Conservation (phyloP, 2,797 vertebrate species). For the Cercopithecus hamlyni region DNA sequence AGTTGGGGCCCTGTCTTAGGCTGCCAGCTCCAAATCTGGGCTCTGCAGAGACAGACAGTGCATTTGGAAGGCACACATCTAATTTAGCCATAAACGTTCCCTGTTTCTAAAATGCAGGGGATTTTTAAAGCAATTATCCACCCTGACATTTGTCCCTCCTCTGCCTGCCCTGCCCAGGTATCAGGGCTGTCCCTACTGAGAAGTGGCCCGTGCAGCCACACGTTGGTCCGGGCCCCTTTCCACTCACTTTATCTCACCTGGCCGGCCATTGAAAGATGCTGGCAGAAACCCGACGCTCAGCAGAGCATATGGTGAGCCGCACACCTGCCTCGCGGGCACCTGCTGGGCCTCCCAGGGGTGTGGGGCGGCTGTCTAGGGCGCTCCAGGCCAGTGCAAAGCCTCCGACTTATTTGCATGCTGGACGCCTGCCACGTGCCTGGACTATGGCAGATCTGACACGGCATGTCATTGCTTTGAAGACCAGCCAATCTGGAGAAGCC, state of each 20-base stretch:
- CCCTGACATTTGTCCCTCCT: not conserved
- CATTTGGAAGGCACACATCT: not conserved
- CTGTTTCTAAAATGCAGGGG: not conserved
- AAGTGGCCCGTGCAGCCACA: not conserved
- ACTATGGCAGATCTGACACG: constrained; percentile 73
- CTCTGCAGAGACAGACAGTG: not conserved
- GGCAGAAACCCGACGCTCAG: constrained; percentile 72
- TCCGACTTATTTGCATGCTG: constrained; percentile 82
- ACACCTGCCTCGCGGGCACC: constrained; percentile 92
- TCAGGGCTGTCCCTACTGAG: not conserved
- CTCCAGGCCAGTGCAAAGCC: constrained; percentile 78
- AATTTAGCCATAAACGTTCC: not conserved
- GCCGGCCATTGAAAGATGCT: constrained; percentile 79
- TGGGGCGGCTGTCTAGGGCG: constrained; percentile 49
- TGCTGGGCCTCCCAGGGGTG: constrained; percentile 83
- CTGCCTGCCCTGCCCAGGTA: not conserved
- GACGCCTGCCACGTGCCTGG: constrained; percentile 79
- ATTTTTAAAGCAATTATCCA: not conserved
- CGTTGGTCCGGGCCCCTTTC: constrained; percentile 33
- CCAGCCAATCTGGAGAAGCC: constrained; percentile 79
- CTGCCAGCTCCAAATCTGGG: not conserved
- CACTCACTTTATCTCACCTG: constrained; percentile 82
- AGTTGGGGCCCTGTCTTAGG: not conserved
- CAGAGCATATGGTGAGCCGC: constrained; percentile 83
- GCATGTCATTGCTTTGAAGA: constrained; percentile 77